Conservation (phyloP, 2,888 invertebrate species). For the Parelbella ahira region DNA sequence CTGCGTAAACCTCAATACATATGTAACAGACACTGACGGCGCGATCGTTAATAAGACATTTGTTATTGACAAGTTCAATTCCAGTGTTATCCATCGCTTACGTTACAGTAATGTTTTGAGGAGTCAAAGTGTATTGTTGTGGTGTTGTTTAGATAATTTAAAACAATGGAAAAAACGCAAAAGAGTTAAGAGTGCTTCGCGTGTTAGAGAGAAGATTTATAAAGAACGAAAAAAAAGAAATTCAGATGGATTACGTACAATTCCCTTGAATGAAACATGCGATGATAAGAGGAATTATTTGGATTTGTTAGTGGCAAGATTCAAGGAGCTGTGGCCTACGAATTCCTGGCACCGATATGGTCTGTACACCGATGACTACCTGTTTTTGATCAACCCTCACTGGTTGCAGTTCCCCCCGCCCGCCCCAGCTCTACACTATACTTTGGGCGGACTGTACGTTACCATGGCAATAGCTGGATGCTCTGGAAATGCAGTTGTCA, state of each 20-base stretch:
- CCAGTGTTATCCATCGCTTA: constrained; percentile 31
- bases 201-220: constrained; percentile 3
- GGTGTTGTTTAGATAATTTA: constrained; percentile 50
- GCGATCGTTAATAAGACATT: constrained; percentile 34
- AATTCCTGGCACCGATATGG: constrained; percentile 75
- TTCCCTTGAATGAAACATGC: constrained; percentile 4
- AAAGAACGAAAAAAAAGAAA: constrained; percentile 30
- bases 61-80: constrained; percentile 36
- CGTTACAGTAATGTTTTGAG: constrained; percentile 42
- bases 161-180: constrained; percentile 66
- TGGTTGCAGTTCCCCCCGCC: constrained; percentile 87
- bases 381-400: constrained; percentile 82
- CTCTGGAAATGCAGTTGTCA: constrained; percentile 85
- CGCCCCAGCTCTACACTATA: constrained; percentile 74
- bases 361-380: constrained; percentile 78
- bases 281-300: constrained; percentile 3
- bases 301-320: constrained; percentile 41
- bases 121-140: constrained; percentile 49
- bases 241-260: constrained; percentile 29
- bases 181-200: constrained; percentile 38
- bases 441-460: constrained; percentile 82
- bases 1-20: constrained; percentile 44
- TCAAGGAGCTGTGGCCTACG: constrained; percentile 63
- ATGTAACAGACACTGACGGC: constrained; percentile 32
- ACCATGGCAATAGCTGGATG: constrained; percentile 83